Evolutionary conservation across 1,140 invertebrate genomes (phyloP).

Genomic region (Cylas formicarius): DNA sequence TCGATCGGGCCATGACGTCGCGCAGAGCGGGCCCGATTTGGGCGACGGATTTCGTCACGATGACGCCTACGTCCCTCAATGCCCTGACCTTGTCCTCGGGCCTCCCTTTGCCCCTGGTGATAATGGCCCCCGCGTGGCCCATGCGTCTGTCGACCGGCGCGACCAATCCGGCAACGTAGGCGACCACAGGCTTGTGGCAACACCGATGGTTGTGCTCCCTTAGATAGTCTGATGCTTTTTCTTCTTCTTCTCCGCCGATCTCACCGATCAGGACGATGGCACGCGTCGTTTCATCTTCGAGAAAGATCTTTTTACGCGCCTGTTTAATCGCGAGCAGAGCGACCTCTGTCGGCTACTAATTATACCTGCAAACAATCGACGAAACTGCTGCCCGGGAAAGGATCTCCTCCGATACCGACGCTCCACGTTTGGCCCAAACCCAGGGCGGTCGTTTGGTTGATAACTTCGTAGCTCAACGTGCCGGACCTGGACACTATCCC

Average conservation of each 20-base stretch:
- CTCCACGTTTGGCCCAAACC: conserved; percentile 95
- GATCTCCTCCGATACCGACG: conserved; percentile 98
- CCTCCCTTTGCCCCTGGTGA: conserved; percentile 95
- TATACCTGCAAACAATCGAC: conserved; percentile 98
- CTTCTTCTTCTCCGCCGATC: conserved; percentile 96
- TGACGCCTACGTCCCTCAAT: conserved; percentile 81
- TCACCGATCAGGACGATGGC: conserved; percentile 94
- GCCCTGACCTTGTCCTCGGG: conserved; percentile 96
- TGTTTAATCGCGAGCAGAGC: too few species aligned
- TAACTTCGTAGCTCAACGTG: conserved; percentile 97
- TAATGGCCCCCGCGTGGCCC: conserved; percentile 99
- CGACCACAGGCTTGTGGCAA: conserved; percentile 91
- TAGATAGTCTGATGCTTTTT: conserved; percentile 90
- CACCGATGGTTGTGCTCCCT: conserved; percentile 83
- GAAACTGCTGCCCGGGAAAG: conserved; percentile 99
- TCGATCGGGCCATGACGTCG: conserved; percentile 65
- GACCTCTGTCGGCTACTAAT: too few species aligned
- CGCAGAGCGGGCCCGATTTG: conserved; percentile 84
- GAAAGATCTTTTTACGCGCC: too few species aligned
- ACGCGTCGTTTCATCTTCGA: conserved; percentile 87
- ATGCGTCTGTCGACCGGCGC: conserved; percentile 95
- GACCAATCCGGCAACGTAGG: conserved; percentile 95
- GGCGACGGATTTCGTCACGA: conserved; percentile 92
- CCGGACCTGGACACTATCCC: conserved; percentile 52
- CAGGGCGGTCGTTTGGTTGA: conserved; percentile 86